Evolutionary conservation across 2,888 invertebrate species (phyloP).

Genomic region (Leptinotarsa haldemani): DNA sequence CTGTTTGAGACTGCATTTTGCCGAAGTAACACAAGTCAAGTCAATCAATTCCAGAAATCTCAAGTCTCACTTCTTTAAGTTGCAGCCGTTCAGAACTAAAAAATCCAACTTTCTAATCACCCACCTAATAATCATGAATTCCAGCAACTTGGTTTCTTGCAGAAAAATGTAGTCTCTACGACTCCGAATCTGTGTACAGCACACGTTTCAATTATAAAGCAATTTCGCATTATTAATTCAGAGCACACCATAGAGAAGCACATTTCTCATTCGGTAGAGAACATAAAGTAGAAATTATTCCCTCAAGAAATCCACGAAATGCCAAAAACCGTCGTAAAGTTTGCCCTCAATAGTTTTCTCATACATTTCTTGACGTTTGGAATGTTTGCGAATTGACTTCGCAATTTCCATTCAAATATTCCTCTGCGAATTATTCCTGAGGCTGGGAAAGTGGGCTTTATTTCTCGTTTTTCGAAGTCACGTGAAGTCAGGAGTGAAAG

Average conservation of each 20-base stretch:
- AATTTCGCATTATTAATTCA: constrained; percentile 8
- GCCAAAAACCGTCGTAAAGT: constrained; percentile 35
- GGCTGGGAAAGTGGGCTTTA: too few species aligned
- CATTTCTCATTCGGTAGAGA: constrained; percentile 24
- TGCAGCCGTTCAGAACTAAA: too few species aligned
- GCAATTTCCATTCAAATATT: constrained; percentile 3
- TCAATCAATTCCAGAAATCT: too few species aligned
- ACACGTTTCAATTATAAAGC: constrained; percentile 18
- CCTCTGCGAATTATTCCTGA: background rate
- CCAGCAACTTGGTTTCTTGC: too few species aligned
- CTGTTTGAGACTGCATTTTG: too few species aligned
- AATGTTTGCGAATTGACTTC: constrained; percentile 14
- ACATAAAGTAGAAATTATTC: constrained; percentile 32
- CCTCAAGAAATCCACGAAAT: constrained; percentile 26
- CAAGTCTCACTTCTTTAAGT: too few species aligned
- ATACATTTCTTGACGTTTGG: constrained; percentile 27
- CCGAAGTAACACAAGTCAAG: too few species aligned
- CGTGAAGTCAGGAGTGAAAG: too few species aligned
- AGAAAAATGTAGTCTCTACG: too few species aligned
- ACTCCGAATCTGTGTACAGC: background rate
- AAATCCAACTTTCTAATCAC: too few species aligned
- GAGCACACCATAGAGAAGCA: constrained; percentile 15
- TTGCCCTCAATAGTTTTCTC: constrained; percentile 34
- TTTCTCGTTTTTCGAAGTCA: too few species aligned
- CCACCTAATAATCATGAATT: too few species aligned